phyloP scores from a whole-genome alignment of 2,888 invertebrate genomes.

The Liposcelis brunnea region DNA sequence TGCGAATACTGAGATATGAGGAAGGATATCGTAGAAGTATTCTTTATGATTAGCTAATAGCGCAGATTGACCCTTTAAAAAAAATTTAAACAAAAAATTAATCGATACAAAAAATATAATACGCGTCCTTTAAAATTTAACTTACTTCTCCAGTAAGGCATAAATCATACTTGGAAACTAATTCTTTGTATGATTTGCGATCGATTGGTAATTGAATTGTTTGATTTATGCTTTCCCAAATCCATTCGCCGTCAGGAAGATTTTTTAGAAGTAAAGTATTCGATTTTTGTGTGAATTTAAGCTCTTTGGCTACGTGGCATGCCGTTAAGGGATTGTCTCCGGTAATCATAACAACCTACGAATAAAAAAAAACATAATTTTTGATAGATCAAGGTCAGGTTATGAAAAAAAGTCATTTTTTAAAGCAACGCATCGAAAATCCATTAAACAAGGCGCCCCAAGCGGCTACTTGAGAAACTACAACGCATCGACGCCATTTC shows the following conservation, averaged over 20 bases:
- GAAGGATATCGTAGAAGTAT: slow-evolving; percentile 55
- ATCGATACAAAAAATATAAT: slow-evolving; percentile 8
- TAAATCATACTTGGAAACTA: slow-evolving; percentile 64
- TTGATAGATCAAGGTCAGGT: too few species aligned
- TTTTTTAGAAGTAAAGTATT: slow-evolving; percentile 46
- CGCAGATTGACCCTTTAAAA: slow-evolving; percentile 43
- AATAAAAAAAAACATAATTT: too few species aligned
- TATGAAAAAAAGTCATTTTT: too few species aligned
- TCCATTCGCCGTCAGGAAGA: slow-evolving; percentile 35
- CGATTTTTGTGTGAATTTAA: slow-evolving; percentile 67
- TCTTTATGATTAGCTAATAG: slow-evolving; percentile 42
- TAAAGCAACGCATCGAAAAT: too few species aligned
- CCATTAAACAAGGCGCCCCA: too few species aligned
- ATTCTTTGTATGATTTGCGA: slow-evolving; percentile 30
- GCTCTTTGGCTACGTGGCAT: slow-evolving; percentile 91
- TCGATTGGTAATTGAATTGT: slow-evolving; percentile 36
- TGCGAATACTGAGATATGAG: slow-evolving; percentile 82
- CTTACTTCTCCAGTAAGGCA: slow-evolving; percentile 84
- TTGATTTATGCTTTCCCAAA: slow-evolving; percentile 64
- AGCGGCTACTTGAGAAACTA: too few species aligned
- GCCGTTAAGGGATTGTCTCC: slow-evolving; percentile 98
- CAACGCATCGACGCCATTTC: too few species aligned
- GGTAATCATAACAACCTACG: slow-evolving; percentile 87
- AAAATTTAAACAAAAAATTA: slow-evolving; percentile 9
- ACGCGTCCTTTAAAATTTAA: slow-evolving; percentile 1